These are phyloP conservation scores for Eretmocerus hayati DNA, from an alignment of 2,888 invertebrate genomes.

Conservation along the genomic window DNA sequence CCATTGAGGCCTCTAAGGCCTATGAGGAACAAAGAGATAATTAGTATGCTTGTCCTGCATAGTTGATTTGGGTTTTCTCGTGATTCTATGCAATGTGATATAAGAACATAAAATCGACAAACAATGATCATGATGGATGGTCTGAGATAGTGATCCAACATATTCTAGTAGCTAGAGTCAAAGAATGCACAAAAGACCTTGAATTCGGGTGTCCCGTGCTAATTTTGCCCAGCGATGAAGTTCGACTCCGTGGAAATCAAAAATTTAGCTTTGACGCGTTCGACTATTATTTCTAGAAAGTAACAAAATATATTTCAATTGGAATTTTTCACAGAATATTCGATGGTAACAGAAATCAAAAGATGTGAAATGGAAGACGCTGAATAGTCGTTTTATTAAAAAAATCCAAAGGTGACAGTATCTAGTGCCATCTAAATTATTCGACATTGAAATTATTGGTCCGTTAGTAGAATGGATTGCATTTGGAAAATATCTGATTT, in stretches of 20 bases:
- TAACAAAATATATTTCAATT: conserved; percentile 13
- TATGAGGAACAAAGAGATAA: no score
- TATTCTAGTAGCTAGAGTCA: conserved; percentile 17
- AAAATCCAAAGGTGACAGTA: no score
- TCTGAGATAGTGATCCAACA: conserved; percentile 4
- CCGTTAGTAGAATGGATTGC: no score
- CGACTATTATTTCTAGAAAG: conserved; percentile 20
- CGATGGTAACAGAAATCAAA: not conserved
- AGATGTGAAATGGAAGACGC: not conserved
- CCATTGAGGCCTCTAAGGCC: no score
- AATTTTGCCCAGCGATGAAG: conserved; percentile 14
- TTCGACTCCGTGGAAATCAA: conserved; percentile 18
- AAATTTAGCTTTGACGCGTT: conserved; percentile 18
- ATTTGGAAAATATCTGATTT: no score
- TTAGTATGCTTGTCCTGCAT: no score
- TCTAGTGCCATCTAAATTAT: no score
- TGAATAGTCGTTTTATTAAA: not conserved
- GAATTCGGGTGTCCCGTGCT: conserved; percentile 11
- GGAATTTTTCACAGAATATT: not conserved
- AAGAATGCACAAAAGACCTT: conserved; percentile 16
- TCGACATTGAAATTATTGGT: no score
- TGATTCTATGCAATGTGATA: no score
- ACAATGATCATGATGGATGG: conserved; percentile 8
- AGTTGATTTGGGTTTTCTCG: no score
- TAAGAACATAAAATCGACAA: no score